These are phyloP conservation scores for Mylabris sibirica DNA, from an alignment of 2,888 invertebrate genomes.

Conservation along the genomic window DNA sequence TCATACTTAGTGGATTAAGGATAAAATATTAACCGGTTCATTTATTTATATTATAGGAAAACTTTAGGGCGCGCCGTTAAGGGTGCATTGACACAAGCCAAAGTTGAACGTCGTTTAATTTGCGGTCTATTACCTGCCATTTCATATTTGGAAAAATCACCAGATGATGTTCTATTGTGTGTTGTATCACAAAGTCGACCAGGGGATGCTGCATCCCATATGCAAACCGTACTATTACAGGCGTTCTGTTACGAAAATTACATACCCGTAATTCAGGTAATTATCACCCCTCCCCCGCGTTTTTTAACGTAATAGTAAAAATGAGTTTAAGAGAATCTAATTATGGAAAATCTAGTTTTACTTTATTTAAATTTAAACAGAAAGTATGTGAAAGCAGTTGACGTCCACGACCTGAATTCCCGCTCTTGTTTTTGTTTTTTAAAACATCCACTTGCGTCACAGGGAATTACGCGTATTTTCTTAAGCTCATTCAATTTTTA, in stretches of 20 bases:
- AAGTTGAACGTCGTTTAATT: conserved; percentile 67
- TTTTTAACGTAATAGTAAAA: conserved; percentile 16
- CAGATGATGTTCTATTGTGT: conserved; percentile 73
- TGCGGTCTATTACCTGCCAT: conserved; percentile 72
- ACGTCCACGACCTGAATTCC: conserved; percentile 11
- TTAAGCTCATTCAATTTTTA: background rate
- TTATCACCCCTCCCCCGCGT: conserved; percentile 22
- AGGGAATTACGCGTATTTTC: conserved; percentile 7
- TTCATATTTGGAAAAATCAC: conserved; percentile 66
- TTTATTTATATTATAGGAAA: conserved; percentile 58
- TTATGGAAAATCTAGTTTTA: background rate
- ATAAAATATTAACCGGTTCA: background rate
- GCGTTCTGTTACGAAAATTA: conserved; percentile 83
- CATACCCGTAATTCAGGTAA: conserved; percentile 77
- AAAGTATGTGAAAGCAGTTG: background rate
- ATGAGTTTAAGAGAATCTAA: background rate
- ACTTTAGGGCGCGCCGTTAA: conserved; percentile 65
- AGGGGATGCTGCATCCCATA: conserved; percentile 78
- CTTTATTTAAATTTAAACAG: too few species aligned
- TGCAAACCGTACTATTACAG: conserved; percentile 79
- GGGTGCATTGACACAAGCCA: conserved; percentile 65
- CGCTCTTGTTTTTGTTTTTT: background rate
- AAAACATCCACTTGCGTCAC: background rate
- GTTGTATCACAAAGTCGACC: conserved; percentile 72
- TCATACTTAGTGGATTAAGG: too few species aligned